Base-by-base conservation (phyloP, 2,113 vertebrate species). In the Ploceus nigricollis region DNA sequence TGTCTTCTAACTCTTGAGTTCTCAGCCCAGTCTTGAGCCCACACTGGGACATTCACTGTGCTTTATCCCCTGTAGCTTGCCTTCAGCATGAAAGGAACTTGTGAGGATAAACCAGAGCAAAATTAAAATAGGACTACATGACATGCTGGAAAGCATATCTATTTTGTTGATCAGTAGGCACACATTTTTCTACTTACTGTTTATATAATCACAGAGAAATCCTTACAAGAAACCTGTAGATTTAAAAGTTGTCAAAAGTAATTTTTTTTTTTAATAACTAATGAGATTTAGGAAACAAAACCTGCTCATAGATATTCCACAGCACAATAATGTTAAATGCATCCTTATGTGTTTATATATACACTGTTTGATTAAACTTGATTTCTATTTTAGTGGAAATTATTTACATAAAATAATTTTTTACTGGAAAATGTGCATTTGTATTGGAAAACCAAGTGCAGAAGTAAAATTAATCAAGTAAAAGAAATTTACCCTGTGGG, bases 41-140 rank as follows among this genome's bases (percentile, higher is more conserved):
- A 37, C 0, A 0, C 35, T 79, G 48, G 23, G 8, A 4, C 7
- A 23, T 19, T 11, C 24, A 19, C 19, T 56, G n/a, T 45, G 44
- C 40, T 82, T 60, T 64, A 16, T 79, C 33, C 80, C 82, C 61
- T 48, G 10, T 30, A 45, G 37, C 40, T 44, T 60, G 31, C 24
- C 53, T 90, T 72, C 68, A 77, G 23, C 2, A 1, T 14, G 31
- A 61, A 81, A 81, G 13, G 18, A 14, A 33, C n/a, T 40, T 58
- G 6, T 35, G 28, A 21, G 42, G 19, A 44, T 35, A 37, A 84
- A 54, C 3, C 7, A 57, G 16, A 28, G 40, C 3, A 10, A 80
- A 84, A 69, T 70, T 65, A 61, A 69, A 69, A 57, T 25, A 61
- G 51, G 21, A 28, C 40, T 64, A 11, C 37, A 23, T 16, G 13